A percentile compares a stretch with the other conserved stretches of the same genome.
These are phyloP conservation scores for Lutraria lutraria DNA, from an alignment of 2,888 invertebrate genomes.

Conservation along the genomic window DNA sequence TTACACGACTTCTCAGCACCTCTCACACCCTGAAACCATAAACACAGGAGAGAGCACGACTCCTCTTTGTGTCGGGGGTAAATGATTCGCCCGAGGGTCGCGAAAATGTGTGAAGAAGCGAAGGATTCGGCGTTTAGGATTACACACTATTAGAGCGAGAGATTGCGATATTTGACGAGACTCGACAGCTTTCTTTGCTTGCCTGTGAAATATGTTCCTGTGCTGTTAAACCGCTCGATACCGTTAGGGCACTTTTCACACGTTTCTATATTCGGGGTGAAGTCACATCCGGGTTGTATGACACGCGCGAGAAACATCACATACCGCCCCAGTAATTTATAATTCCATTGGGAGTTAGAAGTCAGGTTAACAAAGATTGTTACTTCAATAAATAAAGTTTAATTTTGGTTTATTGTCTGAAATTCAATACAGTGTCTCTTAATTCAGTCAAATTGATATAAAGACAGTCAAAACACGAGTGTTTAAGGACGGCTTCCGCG, in stretches of 20 bases:
- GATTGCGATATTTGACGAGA: slow-evolving; percentile 35
- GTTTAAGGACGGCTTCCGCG: not conserved
- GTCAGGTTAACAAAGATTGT: slow-evolving; percentile 52
- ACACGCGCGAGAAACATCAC: slow-evolving; percentile 32
- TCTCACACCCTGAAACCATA: slow-evolving; percentile 32
- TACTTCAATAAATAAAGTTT: slow-evolving; percentile 53
- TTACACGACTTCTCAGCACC: slow-evolving; percentile 31
- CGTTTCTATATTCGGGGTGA: slow-evolving; percentile 27
- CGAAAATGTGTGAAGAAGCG: slow-evolving; percentile 54
- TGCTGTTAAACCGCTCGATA: slow-evolving; percentile 15
- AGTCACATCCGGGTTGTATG: slow-evolving; percentile 38
- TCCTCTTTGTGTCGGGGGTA: slow-evolving; percentile 36
- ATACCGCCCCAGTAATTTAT: slow-evolving; percentile 26
- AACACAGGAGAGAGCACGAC: not conserved
- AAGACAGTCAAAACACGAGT: slow-evolving; percentile 11
- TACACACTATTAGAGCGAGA: slow-evolving; percentile 45
- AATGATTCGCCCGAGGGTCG: slow-evolving; percentile 44
- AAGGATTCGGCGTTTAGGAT: slow-evolving; percentile 35
- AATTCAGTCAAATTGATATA: slow-evolving; percentile 4
- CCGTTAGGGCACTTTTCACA: slow-evolving; percentile 42
- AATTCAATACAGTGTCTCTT: slow-evolving; percentile 27
- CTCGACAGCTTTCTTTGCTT: slow-evolving; percentile 24
- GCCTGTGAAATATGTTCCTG: slow-evolving; percentile 39
- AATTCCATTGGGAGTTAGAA: slow-evolving; percentile 24
- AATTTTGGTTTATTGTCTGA: slow-evolving; percentile 43